Evolutionary conservation across 2,888 invertebrate species (phyloP), one percentile per base, ranked within the genome.

Genomic region (Diplolepis rosae): DNA sequence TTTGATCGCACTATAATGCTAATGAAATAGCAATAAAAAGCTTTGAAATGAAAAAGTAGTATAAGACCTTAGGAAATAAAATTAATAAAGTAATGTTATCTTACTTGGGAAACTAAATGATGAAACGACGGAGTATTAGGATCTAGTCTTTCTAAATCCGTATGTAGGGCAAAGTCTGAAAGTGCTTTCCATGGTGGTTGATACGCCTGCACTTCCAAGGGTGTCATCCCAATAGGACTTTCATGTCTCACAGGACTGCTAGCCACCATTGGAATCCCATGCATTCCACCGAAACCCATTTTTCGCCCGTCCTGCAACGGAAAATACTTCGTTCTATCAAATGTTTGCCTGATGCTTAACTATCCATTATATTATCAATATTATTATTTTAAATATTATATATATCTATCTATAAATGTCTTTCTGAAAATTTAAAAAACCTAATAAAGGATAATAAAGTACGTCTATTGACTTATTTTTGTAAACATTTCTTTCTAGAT

Each of bases 111-210:
- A 84, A 98, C 97, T 83, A 98, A 92, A 89, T 98, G 98, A 89
- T 98, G 98, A 90, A 98, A 98, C 80, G 98, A 97, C 13, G 98
- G 96, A 71, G 94, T 93, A 81, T 94, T 94, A 42, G 95, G 95
- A 85, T 96, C 96, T 77, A 96, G 90, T 85, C 94, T 91, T 83
- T 98, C 98, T 73, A 98, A 92, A 90, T 98, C 98, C 6, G 97
- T 95, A 89, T 98, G 97, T 81, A 98, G 93, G 76, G 98, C 98
- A 90, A 98, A 98, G 90, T 98, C 98, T 69, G 95, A 95, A 68
- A 98, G 93, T 75, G 98, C 97, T 91, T 98, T 98, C 98, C 98
- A 98, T 48, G 96, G 97, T 69, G 97, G 98, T 90, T 98, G 98
- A 92, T 98, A 99, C 78, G 97, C 96, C 82, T 94, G 93, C 35